phyloP scores from a whole-genome alignment of 1,140 invertebrate genomes.

The Temnothorax nylanderi region DNA sequence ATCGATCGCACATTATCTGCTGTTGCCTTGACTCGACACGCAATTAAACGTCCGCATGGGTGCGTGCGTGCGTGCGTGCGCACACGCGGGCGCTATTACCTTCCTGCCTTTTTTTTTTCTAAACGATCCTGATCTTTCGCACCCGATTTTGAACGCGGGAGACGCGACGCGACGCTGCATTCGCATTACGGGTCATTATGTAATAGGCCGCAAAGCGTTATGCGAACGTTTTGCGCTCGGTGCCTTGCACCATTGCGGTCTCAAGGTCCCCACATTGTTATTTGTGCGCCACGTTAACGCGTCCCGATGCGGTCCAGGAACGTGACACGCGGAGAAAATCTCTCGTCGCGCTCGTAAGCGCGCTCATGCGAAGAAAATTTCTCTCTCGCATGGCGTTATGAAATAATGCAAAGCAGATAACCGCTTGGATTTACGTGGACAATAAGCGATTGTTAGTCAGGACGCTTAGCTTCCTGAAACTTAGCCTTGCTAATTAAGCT shows the following conservation, averaged over 20 bases:
- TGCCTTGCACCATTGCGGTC: slow-evolving; percentile 78
- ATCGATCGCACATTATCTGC: slow-evolving; percentile 34
- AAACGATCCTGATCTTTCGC: slow-evolving; percentile 66
- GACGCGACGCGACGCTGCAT: slow-evolving; percentile 63
- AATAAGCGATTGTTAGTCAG: background rate
- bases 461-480: slow-evolving; percentile 1
- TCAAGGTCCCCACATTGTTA: slow-evolving; percentile 84
- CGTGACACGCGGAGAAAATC: slow-evolving; percentile 68
- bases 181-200: slow-evolving; percentile 79
- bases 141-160: slow-evolving; percentile 41
- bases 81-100: background rate
- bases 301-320: slow-evolving; percentile 73
- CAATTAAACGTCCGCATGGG: slow-evolving; percentile 3
- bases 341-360: slow-evolving; percentile 23
- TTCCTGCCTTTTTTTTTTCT: slow-evolving; percentile 54
- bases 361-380: slow-evolving; percentile 40
- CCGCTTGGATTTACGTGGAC: background rate
- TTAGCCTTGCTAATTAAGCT: background rate
- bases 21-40: slow-evolving; percentile 57
- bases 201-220: slow-evolving; percentile 76
- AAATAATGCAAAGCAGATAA: slow-evolving; percentile 20
- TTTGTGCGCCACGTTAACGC: slow-evolving; percentile 82
- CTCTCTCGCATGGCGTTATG: slow-evolving; percentile 10
- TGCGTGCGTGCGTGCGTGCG: background rate
- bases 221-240: slow-evolving; percentile 81